Evolutionary conservation across 1,140 invertebrate species (phyloP), one percentile per base, ranked within the genome.

Genomic region (Microvelia longipes): DNA sequence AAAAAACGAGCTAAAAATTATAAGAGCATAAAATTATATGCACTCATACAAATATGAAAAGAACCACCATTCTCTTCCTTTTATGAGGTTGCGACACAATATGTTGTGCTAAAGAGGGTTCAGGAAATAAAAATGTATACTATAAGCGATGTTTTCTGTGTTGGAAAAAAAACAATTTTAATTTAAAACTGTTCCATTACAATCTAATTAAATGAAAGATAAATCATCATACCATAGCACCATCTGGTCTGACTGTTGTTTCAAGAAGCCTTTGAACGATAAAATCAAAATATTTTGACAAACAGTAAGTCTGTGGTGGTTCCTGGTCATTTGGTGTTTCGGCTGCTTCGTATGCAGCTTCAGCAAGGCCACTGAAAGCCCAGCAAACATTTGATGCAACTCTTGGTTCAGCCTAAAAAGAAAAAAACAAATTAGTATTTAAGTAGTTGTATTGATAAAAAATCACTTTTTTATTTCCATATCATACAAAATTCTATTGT

Each of bases 331-430:
- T 87, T 68, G 80, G 77, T 0, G 69, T 85, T 0, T 86, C 89
- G 5, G 85, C 75, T 15, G 72, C 82, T 75, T 98, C 95, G 78
- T 95, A 98, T 26, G 95, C 93, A 5, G 96, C 96, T 81, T 98
- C 94, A 0, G 96, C 94, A n/a, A 99, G 82, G 68, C 94, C 94
- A 63, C 92, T 96, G 74, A 99, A 94, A 0, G 97, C 96, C 97
- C 97, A 99, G 77, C 97, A 99, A n/a, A 98, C 94, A 82, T 99
- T 99, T 0, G 94, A 88, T 19, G 98, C 96, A 0, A 99, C 97
- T 29, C 96, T 83, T 0, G 98, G 94, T 78, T 98, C 96, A 26
- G 93, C 90, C 71, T 72, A 63, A 63, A 68, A 68, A 67, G 5
- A 50, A 11, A 68, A 50, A 60, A 68, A 35, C 13, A 68, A 35